Conservation (phyloP, 2,888 invertebrate species). For the Mythimna albipuncta region DNA sequence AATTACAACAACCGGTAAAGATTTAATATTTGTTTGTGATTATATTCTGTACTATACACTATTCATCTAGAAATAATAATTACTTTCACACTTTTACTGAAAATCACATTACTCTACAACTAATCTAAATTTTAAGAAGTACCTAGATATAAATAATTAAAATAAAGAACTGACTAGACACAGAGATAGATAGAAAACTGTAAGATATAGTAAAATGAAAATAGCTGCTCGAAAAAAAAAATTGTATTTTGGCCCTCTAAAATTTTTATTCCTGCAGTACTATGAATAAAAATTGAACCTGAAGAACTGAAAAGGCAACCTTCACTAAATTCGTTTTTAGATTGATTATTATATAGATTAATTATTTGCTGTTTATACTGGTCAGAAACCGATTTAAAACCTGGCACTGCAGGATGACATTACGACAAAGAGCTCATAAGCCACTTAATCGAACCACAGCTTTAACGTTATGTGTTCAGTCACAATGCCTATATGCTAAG, state of each 20-base stretch:
- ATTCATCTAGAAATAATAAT: conserved; percentile 45
- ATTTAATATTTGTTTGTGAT: conserved; percentile 39
- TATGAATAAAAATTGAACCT: not conserved
- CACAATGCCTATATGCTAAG: not conserved
- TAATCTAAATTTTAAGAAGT: conserved; percentile 31
- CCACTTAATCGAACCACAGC: not conserved
- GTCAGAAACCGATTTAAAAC: not conserved
- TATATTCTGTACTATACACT: conserved; percentile 43
- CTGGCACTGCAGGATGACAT: not conserved
- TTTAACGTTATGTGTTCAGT: not conserved
- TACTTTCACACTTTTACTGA: conserved; percentile 23
- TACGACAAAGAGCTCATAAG: not conserved
- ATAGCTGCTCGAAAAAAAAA: conserved; percentile 13
- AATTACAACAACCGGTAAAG: conserved; percentile 47
- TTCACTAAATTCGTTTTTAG: not conserved
- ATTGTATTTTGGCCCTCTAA: not conserved
- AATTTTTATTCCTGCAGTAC: not conserved
- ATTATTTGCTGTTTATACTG: conserved; percentile 1
- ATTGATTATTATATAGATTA: not conserved
- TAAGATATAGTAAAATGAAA: conserved; percentile 10
- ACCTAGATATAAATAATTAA: conserved; percentile 19
- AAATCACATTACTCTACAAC: conserved; percentile 21
- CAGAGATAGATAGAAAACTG: conserved; percentile 28
- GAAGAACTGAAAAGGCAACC: not conserved
- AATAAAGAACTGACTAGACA: conserved; percentile 54